A percentile compares a stretch with the other conserved stretches of the same genome.
Conservation (phyloP, 2,113 vertebrate species). For the Tyrannus savana region DNA sequence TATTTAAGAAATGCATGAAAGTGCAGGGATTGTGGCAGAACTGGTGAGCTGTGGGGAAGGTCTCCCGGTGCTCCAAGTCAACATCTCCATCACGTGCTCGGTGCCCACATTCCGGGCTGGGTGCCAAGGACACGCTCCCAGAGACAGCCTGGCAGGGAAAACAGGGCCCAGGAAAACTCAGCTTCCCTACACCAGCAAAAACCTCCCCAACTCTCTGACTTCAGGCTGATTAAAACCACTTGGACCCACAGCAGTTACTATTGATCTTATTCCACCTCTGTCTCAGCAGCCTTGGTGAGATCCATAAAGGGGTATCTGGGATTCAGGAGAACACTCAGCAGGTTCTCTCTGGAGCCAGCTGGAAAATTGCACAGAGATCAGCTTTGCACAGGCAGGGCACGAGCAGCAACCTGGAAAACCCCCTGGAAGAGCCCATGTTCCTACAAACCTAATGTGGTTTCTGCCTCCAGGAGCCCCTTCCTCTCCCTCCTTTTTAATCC, state of each 20-base stretch:
- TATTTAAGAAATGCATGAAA: accelerated
- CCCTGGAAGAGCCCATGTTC: accelerated
- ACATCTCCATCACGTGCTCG: neutral
- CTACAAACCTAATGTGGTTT: neutral
- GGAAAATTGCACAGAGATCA: too few relatives aligned
- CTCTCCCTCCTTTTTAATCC: neutral
- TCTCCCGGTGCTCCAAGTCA: neutral
- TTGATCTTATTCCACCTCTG: accelerated
- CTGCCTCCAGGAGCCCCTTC: neutral
- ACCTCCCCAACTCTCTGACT: neutral
- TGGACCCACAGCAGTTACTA: accelerated
- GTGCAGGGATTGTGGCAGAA: neutral
- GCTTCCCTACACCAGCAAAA: neutral
- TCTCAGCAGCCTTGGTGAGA: neutral
- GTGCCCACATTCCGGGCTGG: neutral
- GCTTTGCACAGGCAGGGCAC: neutral
- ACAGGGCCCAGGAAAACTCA: neutral
- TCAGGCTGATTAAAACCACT: neutral
- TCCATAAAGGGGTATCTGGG: neutral
- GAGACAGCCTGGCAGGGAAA: neutral
- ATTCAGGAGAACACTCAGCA: neutral
- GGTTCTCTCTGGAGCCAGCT: neutral
- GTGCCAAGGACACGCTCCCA: neutral
- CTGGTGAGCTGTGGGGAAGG: accelerated
- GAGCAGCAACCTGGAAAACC: neutral